These are phyloP conservation scores for Caenorhabditis wallacei DNA, from an alignment of 2,888 invertebrate species.

Conservation along the genomic window DNA sequence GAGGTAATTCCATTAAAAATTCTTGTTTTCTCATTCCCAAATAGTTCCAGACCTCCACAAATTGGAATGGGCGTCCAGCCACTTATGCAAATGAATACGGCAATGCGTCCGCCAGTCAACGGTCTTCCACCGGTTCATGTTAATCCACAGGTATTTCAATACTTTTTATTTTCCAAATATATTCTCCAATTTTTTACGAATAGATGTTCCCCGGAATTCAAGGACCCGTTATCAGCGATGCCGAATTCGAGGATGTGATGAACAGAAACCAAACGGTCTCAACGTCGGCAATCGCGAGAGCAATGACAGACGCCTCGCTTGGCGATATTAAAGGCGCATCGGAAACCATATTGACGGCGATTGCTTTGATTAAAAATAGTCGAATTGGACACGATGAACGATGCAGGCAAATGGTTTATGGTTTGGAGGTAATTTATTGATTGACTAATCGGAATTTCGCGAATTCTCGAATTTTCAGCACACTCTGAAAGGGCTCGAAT, in stretches of 20 bases:
- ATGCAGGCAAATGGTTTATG: conserved; percentile 96
- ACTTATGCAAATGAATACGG: conserved; percentile 62
- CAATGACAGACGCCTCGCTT: conserved; percentile 86
- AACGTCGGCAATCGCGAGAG: conserved; percentile 96
- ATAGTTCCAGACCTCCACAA: conserved; percentile 59
- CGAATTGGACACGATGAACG: conserved; percentile 96
- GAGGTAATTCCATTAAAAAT: conserved; percentile 20
- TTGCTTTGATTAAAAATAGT: conserved; percentile 98
- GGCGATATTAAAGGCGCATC: conserved; percentile 97
- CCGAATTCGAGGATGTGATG: conserved; percentile 99
- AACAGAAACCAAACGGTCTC: conserved; percentile 92
- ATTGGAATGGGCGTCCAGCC: conserved; percentile 59
- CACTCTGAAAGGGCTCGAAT: conserved; percentile 96
- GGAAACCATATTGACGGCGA: conserved; percentile 98
- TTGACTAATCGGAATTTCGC: too few relatives aligned
- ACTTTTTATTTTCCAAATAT: too few relatives aligned
- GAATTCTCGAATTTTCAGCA: conserved; percentile 85
- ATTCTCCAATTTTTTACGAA: not conserved
- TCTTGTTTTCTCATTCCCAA: not conserved
- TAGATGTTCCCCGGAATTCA: conserved; percentile 68
- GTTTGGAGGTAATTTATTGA: conserved; percentile 6
- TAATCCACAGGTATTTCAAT: conserved; percentile 67
- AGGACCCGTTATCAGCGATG: conserved; percentile 86
- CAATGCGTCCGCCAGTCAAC: conserved; percentile 65
- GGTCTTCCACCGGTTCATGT: conserved; percentile 69